Base-by-base conservation (phyloP, 1,140 invertebrate genomes). In the Drosophila equinoxialis region DNA sequence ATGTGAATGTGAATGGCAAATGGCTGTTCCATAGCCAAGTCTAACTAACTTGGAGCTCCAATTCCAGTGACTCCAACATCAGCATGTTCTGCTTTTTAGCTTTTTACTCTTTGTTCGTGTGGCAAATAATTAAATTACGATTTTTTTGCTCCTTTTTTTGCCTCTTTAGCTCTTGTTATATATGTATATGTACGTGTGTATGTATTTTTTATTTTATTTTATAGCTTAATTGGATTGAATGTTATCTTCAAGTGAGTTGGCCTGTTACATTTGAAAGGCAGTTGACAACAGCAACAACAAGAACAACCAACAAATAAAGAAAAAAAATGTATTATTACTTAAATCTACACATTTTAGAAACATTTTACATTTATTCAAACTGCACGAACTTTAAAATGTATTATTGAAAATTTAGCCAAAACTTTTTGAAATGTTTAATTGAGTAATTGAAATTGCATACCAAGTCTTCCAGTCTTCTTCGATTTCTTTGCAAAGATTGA, bases 41-140 rank as follows among this genome's bases (percentile, higher is more conserved):
- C n/a, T 2, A 13, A 20, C 37, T 39, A 13, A 20, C 37, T 39
- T 37, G 7, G 26, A 17, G 20, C 33, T 35, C 42, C 45, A 42
- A 5, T 54, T 39, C 30, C 62, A 39, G 17, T 60, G 55, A 45
- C 63, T 30, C 26, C 33, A 30, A 41, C 59, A 58, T 13, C 42
- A 65, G 61, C 57, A 20, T 62, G 65, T 79, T 79, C 65, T 74
- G 63, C 23, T 54, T 30, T 73, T 51, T n/a, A 65, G 30, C 20
- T 59, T 65, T 35, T 30, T 35, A 8, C 7, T 51, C 62, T 81
- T 86, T 81, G 81, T 81, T 87, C 79, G 83, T 87, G 79, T 83
- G 73, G 83, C 79, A 89, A 89, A 89, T 83, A 87, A 89, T 87
- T 87, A 89, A 89, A 89, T 87, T 89, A 87, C 74, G 77, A 80